Evolutionary conservation across 1,140 invertebrate genomes (phyloP).

Genomic region (Drosophila pseudoobscura): DNA sequence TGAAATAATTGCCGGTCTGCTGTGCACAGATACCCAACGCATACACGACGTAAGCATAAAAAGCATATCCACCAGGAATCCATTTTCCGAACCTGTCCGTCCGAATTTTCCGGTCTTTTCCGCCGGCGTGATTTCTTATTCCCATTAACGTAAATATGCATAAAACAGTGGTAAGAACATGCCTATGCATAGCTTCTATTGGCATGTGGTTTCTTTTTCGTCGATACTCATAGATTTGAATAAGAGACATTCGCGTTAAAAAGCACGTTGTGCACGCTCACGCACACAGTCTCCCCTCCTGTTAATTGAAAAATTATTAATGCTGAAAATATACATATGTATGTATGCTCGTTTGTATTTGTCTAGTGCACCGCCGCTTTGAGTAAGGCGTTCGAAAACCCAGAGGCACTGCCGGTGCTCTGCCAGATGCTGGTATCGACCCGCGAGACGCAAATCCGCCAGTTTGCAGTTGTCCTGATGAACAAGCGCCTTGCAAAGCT

Average conservation of each 20-base stretch:
- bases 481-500: conserved; percentile 86
- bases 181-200: too few species aligned
- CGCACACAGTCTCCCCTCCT: not conserved
- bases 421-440: conserved; percentile 86
- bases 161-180: too few species aligned
- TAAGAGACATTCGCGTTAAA: not conserved
- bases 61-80: not conserved
- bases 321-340: conserved; percentile 24
- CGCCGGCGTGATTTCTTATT: too few species aligned
- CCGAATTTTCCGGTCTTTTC: not conserved
- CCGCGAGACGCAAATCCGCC: conserved; percentile 86
- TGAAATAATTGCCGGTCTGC: conserved; percentile 67
- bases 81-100: not conserved
- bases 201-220: too few species aligned
- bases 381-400: conserved; percentile 86
- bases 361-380: conserved; percentile 87
- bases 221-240: not conserved
- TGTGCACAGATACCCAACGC: conserved; percentile 72
- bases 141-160: too few species aligned
- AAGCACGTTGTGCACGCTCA: conserved; percentile 21
- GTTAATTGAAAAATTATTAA: conserved; percentile 8
- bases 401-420: conserved; percentile 85
- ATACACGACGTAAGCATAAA: conserved; percentile 84
- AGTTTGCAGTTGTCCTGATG: conserved; percentile 88
- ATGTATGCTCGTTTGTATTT: conserved; percentile 10